Evolutionary conservation across 2,113 vertebrate genomes (phyloP), one percentile per base, ranked within the genome.

Genomic region (Salminus brasiliensis): DNA sequence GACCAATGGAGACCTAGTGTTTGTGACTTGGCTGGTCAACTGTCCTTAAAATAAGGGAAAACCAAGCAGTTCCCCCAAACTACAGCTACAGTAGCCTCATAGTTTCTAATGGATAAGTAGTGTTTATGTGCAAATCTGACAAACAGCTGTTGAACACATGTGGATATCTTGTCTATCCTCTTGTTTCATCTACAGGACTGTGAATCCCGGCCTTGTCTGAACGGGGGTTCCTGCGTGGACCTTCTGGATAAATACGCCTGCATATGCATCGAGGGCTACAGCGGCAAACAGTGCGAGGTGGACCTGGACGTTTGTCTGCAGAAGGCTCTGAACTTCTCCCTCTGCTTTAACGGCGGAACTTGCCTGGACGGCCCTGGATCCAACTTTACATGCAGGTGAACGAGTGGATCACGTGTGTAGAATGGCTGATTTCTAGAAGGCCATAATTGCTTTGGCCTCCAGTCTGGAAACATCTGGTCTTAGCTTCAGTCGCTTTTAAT

Each of bases 301-400:
- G 90, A 94, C 70, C 47, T 93, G 16, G 84, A 93, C 36, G 75
- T 90, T 13, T 94, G 93, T 79, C 76, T 70, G 71, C 85, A 89
- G 2, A 41, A 25, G 0, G 9, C 87, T 10, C 68, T 15, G 36
- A 88, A 88, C 59, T 83, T 73, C 74, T 85, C 86, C 0, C 53
- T 90, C 23, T 94, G 93, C 85, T 90, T 91, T 68, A 92, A 93
- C n/a, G 91, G 90, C 67, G 92, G 90, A 16, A 88, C 88, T 7
- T 94, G 93, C 74, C 13, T 88, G 12, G 92, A 93, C 65, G 92
- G 91, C 0, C 82, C 90, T 41, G 92, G 91, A 47, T 87, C 88
- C n/a, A 90, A 91, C 82, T 95, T 93, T 34, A 93, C 91, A 23
- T 95, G 94, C 91, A 92, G 92, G 93, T 95, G 39, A 88, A 87